Conservation (phyloP, 2,888 invertebrate genomes). For the Lampropteryx suffumata region DNA sequence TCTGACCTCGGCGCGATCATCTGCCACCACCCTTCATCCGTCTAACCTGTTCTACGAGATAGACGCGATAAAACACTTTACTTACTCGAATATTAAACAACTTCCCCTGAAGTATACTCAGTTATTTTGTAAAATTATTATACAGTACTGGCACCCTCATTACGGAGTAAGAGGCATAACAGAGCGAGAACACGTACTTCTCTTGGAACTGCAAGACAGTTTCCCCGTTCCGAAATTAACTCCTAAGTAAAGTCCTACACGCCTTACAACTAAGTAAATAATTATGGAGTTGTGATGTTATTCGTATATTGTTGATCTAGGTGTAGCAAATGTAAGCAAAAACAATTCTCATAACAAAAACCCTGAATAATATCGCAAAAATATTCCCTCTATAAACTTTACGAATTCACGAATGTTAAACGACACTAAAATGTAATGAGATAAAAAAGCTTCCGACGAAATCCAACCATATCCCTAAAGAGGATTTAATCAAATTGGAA, state of each 20-base stretch:
- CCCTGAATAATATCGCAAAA: slow-evolving; percentile 11
- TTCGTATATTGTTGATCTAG: slow-evolving; percentile 12
- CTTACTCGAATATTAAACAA: slow-evolving; percentile 58
- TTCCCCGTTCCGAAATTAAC: slow-evolving; percentile 48
- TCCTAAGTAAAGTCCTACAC: slow-evolving; percentile 34
- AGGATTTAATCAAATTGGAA: slow-evolving; percentile 52
- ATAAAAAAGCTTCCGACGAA: slow-evolving; percentile 40
- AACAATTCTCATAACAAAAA: slow-evolving; percentile 11
- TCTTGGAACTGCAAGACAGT: slow-evolving; percentile 44
- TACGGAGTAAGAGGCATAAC: slow-evolving; percentile 43
- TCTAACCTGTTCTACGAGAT: slow-evolving; percentile 71
- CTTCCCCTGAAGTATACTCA: slow-evolving; percentile 48
- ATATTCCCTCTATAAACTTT: slow-evolving; percentile 16
- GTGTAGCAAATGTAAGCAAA: slow-evolving; percentile 7
- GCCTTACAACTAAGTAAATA: slow-evolving; percentile 29
- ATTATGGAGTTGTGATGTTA: slow-evolving; percentile 18
- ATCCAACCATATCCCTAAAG: slow-evolving; percentile 44
- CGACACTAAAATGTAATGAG: slow-evolving; percentile 37
- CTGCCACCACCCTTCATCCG: slow-evolving; percentile 65
- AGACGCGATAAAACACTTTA: slow-evolving; percentile 61
- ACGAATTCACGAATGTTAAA: slow-evolving; percentile 18
- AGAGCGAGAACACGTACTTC: slow-evolving; percentile 45
- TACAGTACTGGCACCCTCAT: slow-evolving; percentile 40
- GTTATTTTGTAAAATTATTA: slow-evolving; percentile 54
- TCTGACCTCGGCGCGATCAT: slow-evolving; percentile 70